Percentiles rank a stretch among this genome's conserved stretches.
Evolutionary conservation across 2,797 vertebrate genomes (phyloP).

Genomic region (Eidolon dupreanum): DNA sequence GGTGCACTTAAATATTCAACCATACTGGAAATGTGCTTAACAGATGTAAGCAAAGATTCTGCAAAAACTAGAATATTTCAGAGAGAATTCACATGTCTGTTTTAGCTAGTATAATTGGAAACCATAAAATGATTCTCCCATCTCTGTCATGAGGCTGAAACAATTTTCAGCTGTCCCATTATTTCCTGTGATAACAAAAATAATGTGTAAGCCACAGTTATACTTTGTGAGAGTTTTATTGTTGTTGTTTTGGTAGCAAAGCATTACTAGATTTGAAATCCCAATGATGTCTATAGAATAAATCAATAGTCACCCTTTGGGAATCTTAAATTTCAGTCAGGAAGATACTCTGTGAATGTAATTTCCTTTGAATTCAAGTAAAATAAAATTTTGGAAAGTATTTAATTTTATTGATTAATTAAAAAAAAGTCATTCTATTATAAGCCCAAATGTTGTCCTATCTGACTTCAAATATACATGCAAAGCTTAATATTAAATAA

Average conservation of each 20-base stretch:
- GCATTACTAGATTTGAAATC: slow-evolving; percentile 51
- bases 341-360: not conserved
- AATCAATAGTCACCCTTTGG: not conserved
- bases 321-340: slow-evolving; percentile 15
- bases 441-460: not conserved
- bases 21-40: slow-evolving; percentile 16
- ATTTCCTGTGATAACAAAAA: slow-evolving; percentile 43
- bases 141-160: slow-evolving; percentile 51
- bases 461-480: not conserved
- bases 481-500: not conserved
- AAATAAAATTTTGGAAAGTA: slow-evolving; percentile 40
- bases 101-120: slow-evolving; percentile 31
- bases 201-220: slow-evolving; percentile 11
- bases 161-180: slow-evolving; percentile 67
- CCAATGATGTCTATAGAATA: slow-evolving; percentile 11
- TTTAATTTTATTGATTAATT: not conserved
- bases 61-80: slow-evolving; percentile 48
- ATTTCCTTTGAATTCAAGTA: not conserved
- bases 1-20: slow-evolving; percentile 19
- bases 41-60: not conserved
- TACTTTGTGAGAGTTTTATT: not conserved
- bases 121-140: slow-evolving; percentile 38
- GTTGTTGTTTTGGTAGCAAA: not conserved
- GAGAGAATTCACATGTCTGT: not conserved
- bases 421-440: not conserved